Conservation (phyloP, 2,797 vertebrate genomes). For the Pseudochirops corinnae region DNA sequence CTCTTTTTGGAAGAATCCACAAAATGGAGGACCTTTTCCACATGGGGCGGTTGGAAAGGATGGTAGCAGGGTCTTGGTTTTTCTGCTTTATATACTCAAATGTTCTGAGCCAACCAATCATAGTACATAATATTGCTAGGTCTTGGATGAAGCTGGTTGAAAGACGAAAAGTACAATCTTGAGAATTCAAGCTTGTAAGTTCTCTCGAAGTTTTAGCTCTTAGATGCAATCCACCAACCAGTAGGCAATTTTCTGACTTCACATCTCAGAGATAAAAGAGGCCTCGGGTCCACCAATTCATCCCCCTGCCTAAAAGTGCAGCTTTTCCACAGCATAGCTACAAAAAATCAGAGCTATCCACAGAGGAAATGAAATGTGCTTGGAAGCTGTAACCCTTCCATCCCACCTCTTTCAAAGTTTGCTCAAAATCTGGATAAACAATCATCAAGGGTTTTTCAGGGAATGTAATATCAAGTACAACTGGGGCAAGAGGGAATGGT, state of each 20-base stretch:
- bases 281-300: background rate
- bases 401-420: background rate
- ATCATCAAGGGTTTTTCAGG: background rate
- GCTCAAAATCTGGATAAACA: background rate
- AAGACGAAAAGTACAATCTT: background rate
- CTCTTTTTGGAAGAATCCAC: constrained; percentile 5
- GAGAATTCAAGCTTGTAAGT: background rate
- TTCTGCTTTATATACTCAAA: background rate
- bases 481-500: background rate
- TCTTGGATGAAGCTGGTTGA: background rate
- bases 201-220: background rate
- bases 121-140: background rate
- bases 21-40: constrained; percentile 13
- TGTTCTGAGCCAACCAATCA: background rate
- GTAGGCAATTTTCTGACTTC: background rate
- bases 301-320: background rate
- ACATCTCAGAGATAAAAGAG: background rate
- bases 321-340: background rate
- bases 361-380: background rate
- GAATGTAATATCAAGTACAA: background rate
- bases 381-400: background rate
- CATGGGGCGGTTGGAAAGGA: constrained; percentile 5
- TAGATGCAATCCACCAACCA: background rate
- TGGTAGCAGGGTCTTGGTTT: background rate
- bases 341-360: background rate